Base-by-base conservation (phyloP, 2,113 vertebrate species). In the Pandion haliaetus region DNA sequence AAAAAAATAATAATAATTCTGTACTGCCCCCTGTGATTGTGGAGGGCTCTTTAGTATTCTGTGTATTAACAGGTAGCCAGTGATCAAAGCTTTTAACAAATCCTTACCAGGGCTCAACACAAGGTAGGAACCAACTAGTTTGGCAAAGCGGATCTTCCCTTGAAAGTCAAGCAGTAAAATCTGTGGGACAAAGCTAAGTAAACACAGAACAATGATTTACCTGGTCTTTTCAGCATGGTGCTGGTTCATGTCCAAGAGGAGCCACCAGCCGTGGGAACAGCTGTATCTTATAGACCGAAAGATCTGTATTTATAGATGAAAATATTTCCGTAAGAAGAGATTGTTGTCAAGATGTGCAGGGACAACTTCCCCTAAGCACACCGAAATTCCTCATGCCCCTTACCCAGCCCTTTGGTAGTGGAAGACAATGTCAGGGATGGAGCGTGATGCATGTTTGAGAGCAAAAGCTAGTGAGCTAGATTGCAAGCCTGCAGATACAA, bases 1-100 rank as follows among this genome's bases (percentile, higher is more conserved):
- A 97, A 98, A 98, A 97, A 96, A 95, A 92, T 79, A 93, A 94
- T 80, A 97, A 96, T 95, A 90, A 93, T 97, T 97, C 67, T 62
- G 54, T 45, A 40, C 42, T 95, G 86, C 91, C 94, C 81, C 93
- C 73, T 89, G 59, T 92, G 83, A 80, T 71, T 55, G 5, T 59
- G 86, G 88, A 96, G 82, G 92, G 93, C 85, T 95, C 65, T 90
- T 91, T 88, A 95, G 87, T 69, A 62, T 92, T 96, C 69, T 87
- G 55, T 36, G 74, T 95, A 96, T 95, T 97, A 95, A 97, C 95
- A 98, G 96, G 97, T 98, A 98, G 97, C 73, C 76, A 80, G 40
- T 36, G 82, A 97, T 88, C 78, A 96, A 95, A 97, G 91, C 70
- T 72, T 89, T 52, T 57, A 85, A 82, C 36, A 32, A 55, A 80